A percentile compares a stretch with the other conserved stretches of the same genome.
These are phyloP conservation scores for Pelodiscus sinensis DNA, from an alignment of 2,113 vertebrate genomes.

Conservation along the genomic window DNA sequence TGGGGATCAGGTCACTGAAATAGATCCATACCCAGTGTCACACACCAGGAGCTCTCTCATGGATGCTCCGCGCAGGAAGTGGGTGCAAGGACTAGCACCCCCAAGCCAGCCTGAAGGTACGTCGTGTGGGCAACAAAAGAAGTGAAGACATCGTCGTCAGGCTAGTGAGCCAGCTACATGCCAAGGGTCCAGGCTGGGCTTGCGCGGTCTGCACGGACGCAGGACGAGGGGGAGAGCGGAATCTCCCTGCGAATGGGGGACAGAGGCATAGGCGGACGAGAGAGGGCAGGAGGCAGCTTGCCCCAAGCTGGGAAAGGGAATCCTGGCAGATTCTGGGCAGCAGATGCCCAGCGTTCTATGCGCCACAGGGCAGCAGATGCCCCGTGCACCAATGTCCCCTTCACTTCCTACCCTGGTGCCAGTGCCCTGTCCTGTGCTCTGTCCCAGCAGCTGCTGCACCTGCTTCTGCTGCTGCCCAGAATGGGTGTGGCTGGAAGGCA, in stretches of 20 bases:
- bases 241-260: not conserved
- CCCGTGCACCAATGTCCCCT: too few species aligned
- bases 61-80: too few species aligned
- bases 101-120: not conserved
- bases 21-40: not conserved
- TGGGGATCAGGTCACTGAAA: constrained; percentile 5
- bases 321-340: not conserved
- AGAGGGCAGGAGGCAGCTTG: not conserved
- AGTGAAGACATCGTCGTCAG: not conserved
- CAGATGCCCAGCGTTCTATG: not conserved
- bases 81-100: not conserved
- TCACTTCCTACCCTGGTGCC: not conserved
- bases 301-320: too few species aligned
- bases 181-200: not conserved
- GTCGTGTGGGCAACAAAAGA: not conserved
- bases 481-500: not conserved
- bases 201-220: not conserved
- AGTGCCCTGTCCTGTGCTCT: too few species aligned
- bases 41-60: not conserved
- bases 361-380: too few species aligned
- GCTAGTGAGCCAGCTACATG: too few species aligned
- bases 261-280: not conserved
- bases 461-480: not conserved
- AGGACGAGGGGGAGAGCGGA: not conserved
- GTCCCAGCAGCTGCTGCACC: too few species aligned